Base-by-base conservation (phyloP, 2,113 vertebrate species). In the Anguilla japonica region DNA sequence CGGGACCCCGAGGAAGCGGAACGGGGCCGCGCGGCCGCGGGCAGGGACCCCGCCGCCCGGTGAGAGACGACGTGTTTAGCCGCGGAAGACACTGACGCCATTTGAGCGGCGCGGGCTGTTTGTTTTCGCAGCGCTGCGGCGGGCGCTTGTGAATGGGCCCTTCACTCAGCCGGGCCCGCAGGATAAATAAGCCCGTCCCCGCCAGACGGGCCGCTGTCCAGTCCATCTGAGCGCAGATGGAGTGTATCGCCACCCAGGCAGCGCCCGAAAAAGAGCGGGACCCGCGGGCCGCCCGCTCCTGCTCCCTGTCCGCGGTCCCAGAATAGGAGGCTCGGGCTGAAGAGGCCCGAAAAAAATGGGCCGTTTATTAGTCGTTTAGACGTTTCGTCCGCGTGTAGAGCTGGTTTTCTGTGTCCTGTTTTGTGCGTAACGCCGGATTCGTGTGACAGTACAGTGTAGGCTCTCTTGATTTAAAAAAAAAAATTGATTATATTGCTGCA, bases 111-210 rank as follows among this genome's bases (percentile, higher is more conserved):
- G 87, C 83, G 87, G 71, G 20, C 63, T 88, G 87, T 89, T 89
- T 89, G 85, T 91, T 91, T 91, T 91, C 86, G 81, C 84, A 84
- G 82, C 46, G 81, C 84, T 87, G 34, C 84, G 83, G 78, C 86
- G 84, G 56, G 34, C 83, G 75, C 82, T 81, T 87, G 82, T 81
- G 87, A 87, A 88, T 86, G 83, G 67, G 50, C 83, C 86, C 79
- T 87, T 87, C 86, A 82, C 75, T 83, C 87, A 89, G 83, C 87
- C 87, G 86, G 34, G 83, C 79, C 82, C 85, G 87, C 88, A 60
- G 63, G 87, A 84, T 84, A 88, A 89, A 91, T 87, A 88, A 88
- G 34, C 50, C 83, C 43, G 18, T n/a, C 82, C 56, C 79, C 34
- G 80, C 83, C 86, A 87, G 85, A 57, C 34, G 79, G 75, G 85